phyloP scores from a whole-genome alignment of 2,797 vertebrate species.

The Hippocampus kuda region DNA sequence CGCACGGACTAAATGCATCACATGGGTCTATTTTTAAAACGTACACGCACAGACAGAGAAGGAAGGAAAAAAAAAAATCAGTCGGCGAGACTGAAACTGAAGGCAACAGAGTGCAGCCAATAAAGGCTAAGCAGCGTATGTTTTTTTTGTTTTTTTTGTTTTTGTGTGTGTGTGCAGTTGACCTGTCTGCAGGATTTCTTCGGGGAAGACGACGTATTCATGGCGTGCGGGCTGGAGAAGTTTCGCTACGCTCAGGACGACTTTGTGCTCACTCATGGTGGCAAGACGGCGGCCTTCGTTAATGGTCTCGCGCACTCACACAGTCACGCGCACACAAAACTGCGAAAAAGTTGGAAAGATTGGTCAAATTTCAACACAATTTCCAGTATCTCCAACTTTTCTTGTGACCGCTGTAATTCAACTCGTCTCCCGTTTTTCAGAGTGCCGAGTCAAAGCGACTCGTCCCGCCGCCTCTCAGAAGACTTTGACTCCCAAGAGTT shows the following conservation, averaged over 20 bases:
- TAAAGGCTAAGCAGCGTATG: too few relatives aligned
- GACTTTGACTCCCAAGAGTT: conserved; percentile 37
- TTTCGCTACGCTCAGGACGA: conserved; percentile 96
- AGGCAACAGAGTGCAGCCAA: background rate
- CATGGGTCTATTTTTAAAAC: conserved; percentile 4
- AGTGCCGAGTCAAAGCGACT: conserved; percentile 41
- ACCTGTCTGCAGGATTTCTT: conserved; percentile 96
- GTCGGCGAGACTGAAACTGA: background rate
- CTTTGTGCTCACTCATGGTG: conserved; percentile 84
- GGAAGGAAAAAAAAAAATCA: background rate
- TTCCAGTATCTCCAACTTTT: background rate
- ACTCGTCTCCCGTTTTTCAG: conserved; percentile 20
- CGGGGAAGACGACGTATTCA: conserved; percentile 92
- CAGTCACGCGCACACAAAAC: background rate
- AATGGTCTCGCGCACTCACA: conserved; percentile 45
- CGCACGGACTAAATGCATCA: background rate
- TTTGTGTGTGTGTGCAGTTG: conserved; percentile 66
- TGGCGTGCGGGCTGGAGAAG: conserved; percentile 93
- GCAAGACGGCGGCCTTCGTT: conserved; percentile 66
- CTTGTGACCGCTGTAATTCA: background rate
- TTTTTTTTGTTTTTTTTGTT: background rate
- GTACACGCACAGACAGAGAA: background rate
- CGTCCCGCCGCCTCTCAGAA: conserved; percentile 37
- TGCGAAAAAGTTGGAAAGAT: background rate
- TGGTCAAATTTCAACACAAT: too few relatives aligned